A percentile compares a stretch with the other conserved stretches of the same genome.
Evolutionary conservation across 2,113 vertebrate species (phyloP).

Genomic region (human (Homo sapiens)): DNA sequence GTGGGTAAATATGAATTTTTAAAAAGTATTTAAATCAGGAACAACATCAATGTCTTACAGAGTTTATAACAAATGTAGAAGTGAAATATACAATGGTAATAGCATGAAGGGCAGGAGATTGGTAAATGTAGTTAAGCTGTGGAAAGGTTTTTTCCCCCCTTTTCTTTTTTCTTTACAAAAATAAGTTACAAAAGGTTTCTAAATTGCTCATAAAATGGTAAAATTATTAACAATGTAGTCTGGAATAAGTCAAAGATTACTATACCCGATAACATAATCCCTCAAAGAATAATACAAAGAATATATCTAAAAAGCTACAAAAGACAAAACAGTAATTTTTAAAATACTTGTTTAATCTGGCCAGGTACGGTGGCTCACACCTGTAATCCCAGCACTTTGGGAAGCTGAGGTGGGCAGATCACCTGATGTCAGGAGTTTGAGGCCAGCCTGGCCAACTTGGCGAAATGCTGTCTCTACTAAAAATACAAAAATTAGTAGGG

Average conservation of each 20-base stretch:
- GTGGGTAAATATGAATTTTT: not conserved
- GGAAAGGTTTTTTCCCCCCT: not conserved
- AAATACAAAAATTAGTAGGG: too few relatives aligned
- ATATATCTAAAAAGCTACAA: not conserved
- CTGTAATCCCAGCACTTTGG: too few relatives aligned
- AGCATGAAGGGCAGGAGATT: not conserved
- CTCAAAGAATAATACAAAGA: constrained; percentile 4
- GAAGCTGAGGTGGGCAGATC: too few relatives aligned
- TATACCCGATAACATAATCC: not conserved
- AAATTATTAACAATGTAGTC: not conserved
- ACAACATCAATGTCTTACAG: not conserved
- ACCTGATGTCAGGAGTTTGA: too few relatives aligned
- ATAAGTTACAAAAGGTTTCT: too few relatives aligned
- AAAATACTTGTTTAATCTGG: not conserved
- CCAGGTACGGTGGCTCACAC: too few relatives aligned
- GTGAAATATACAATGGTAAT: not conserved
- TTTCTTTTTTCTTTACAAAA: too few relatives aligned
- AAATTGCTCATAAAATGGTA: not conserved
- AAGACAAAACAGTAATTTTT: not conserved
- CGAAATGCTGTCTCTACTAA: too few relatives aligned
- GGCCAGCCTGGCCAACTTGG: too few relatives aligned
- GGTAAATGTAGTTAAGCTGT: not conserved
- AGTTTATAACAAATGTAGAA: not conserved
- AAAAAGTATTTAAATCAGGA: not conserved
- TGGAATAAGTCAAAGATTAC: not conserved